A percentile compares a stretch with the other conserved stretches of the same genome.
Conservation (phyloP, 2,888 invertebrate genomes). For the Opisthograptis luteolata region DNA sequence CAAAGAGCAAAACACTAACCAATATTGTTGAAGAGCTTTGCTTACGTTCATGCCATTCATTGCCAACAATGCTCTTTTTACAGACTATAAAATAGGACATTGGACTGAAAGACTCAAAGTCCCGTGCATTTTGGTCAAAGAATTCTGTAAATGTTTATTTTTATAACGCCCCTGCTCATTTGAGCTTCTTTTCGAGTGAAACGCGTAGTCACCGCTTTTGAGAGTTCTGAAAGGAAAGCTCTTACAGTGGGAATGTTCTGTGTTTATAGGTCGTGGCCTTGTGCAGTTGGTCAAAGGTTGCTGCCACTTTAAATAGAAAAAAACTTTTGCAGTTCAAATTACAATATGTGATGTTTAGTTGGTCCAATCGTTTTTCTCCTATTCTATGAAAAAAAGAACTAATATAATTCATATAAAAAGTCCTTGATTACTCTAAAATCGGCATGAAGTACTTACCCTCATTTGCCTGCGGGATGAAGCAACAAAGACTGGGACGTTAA, state of each 20-base stretch:
- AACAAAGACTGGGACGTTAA: constrained; percentile 9
- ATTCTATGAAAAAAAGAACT: too few relatives aligned
- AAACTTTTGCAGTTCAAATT: too few relatives aligned
- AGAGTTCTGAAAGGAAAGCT: constrained; percentile 62
- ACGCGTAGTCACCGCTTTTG: constrained; percentile 64
- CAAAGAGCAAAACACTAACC: neutral
- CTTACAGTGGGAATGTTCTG: constrained; percentile 52
- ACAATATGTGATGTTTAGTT: too few relatives aligned
- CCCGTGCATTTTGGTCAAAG: constrained; percentile 29
- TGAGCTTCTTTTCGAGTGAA: constrained; percentile 49
- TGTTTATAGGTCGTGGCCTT: constrained; percentile 60
- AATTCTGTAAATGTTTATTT: constrained; percentile 56
- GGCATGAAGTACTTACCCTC: too few relatives aligned
- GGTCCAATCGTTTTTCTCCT: too few relatives aligned
- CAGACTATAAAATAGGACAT: constrained; percentile 15
- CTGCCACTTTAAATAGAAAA: constrained; percentile 32
- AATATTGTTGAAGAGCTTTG: neutral
- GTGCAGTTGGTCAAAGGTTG: constrained; percentile 52
- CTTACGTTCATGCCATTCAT: neutral
- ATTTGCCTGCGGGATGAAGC: too few relatives aligned
- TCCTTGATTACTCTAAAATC: too few relatives aligned
- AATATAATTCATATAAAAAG: too few relatives aligned
- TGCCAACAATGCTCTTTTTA: neutral
- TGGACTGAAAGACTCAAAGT: constrained; percentile 26
- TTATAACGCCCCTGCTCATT: constrained; percentile 44